Evolutionary conservation across 2,113 vertebrate genomes (phyloP).

Genomic region (Ophthalmolycus amberensis): DNA sequence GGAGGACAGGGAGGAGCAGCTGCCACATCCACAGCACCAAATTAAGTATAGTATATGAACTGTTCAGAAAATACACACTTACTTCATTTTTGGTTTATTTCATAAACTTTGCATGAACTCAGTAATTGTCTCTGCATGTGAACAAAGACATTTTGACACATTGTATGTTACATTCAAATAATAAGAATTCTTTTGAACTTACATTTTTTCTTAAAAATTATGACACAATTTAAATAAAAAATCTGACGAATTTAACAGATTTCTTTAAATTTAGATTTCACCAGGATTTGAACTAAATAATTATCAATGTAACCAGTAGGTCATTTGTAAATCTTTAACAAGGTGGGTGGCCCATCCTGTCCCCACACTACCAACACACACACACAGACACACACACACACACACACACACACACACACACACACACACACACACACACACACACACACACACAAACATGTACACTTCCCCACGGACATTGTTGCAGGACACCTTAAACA

Average conservation of each 20-base stretch:
- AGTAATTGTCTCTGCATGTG: neutral
- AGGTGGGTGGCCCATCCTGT: neutral
- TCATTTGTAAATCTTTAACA: neutral
- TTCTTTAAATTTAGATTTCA: neutral
- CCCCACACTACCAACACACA: neutral
- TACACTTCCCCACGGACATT: neutral
- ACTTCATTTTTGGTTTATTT: neutral
- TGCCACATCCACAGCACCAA: neutral
- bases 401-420: too few relatives aligned
- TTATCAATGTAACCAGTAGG: neutral
- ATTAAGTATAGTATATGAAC: neutral
- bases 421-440: too few relatives aligned
- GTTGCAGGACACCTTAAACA: neutral
- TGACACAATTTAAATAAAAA: neutral
- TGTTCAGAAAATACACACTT: neutral
- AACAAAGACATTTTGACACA: neutral
- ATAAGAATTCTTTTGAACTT: neutral
- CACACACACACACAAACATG: neutral
- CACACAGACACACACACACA: too few relatives aligned
- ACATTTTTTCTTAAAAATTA: neutral
- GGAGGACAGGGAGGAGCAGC: conserved; percentile 15
- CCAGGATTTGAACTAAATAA: neutral
- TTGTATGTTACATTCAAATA: neutral
- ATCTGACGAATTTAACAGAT: neutral
- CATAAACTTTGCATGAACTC: neutral